phyloP scores from a whole-genome alignment of 2,113 vertebrate species.

The Salminus brasiliensis region DNA sequence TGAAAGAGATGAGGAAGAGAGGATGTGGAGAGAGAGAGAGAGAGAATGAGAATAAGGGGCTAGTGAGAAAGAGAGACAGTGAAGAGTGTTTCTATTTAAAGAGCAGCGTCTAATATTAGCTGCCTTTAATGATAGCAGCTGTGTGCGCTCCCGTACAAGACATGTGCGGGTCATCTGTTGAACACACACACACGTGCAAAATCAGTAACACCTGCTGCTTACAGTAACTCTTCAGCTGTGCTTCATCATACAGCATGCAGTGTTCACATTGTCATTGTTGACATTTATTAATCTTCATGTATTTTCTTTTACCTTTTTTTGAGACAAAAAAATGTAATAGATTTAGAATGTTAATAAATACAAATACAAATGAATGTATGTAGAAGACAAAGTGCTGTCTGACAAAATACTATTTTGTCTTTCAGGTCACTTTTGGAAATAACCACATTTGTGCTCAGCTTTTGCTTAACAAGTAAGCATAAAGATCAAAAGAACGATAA shows the following conservation, averaged over 20 bases:
- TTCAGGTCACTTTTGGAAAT: too few relatives aligned
- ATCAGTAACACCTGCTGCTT: neutral
- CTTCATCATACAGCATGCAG: neutral
- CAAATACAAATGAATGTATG: too few relatives aligned
- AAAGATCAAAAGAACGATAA: too few relatives aligned
- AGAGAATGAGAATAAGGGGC: neutral
- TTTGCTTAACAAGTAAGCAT: too few relatives aligned
- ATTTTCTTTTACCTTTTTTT: too few relatives aligned
- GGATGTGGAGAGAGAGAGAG: neutral
- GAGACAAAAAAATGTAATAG: too few relatives aligned
- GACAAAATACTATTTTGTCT: too few relatives aligned
- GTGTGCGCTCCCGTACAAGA: neutral
- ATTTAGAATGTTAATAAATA: too few relatives aligned
- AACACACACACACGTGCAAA: neutral
- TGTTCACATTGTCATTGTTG: neutral
- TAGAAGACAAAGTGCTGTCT: too few relatives aligned
- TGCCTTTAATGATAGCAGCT: conserved; percentile 16
- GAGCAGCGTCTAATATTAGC: conserved; percentile 35
- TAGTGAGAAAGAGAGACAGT: neutral
- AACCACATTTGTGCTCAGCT: too few relatives aligned
- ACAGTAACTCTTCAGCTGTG: neutral
- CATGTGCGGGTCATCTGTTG: neutral
- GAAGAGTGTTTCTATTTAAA: conserved; percentile 18
- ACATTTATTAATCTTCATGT: neutral
- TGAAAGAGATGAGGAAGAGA: too few relatives aligned